phyloP scores from a whole-genome alignment of 2,888 invertebrate species.

The Lomographa bimaculata region DNA sequence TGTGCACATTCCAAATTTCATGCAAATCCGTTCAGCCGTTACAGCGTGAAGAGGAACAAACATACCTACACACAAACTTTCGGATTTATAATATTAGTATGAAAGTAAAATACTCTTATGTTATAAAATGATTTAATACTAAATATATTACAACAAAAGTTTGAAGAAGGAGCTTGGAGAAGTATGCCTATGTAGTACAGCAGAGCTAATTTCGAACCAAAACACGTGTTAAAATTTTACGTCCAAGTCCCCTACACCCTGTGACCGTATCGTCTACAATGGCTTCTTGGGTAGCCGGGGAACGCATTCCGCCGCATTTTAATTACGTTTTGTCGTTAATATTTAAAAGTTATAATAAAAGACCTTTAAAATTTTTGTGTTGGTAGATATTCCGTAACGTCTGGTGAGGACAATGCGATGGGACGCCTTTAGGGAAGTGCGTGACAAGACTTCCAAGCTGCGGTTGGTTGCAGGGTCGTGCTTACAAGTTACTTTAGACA shows the following conservation, averaged over 20 bases:
- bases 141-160: too few relatives aligned
- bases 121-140: too few relatives aligned
- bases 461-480: conserved; percentile 36
- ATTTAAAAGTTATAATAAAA: conserved; percentile 32
- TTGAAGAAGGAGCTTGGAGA: too few relatives aligned
- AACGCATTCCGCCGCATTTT: conserved; percentile 29
- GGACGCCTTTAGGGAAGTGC: conserved; percentile 77
- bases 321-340: conserved; percentile 34
- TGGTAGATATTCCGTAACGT: conserved; percentile 46
- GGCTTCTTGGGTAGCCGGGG: conserved; percentile 20
- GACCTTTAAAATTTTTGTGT: conserved; percentile 30
- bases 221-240: conserved; percentile 5
- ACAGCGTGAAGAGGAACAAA: too few relatives aligned
- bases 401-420: conserved; percentile 58
- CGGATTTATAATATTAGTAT: too few relatives aligned
- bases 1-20: too few relatives aligned
- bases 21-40: too few relatives aligned
- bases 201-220: conserved; percentile 2
- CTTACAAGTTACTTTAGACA: conserved; percentile 11
- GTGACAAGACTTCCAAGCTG: conserved; percentile 70
- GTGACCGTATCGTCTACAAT: conserved; percentile 14
- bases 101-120: too few relatives aligned
- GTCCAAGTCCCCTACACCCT: conserved; percentile 8
- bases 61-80: too few relatives aligned
- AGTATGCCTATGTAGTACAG: too few relatives aligned